These are phyloP conservation scores for Gallinago paraguaiae DNA, from an alignment of 2,113 vertebrate genomes.

Conservation along the genomic window DNA sequence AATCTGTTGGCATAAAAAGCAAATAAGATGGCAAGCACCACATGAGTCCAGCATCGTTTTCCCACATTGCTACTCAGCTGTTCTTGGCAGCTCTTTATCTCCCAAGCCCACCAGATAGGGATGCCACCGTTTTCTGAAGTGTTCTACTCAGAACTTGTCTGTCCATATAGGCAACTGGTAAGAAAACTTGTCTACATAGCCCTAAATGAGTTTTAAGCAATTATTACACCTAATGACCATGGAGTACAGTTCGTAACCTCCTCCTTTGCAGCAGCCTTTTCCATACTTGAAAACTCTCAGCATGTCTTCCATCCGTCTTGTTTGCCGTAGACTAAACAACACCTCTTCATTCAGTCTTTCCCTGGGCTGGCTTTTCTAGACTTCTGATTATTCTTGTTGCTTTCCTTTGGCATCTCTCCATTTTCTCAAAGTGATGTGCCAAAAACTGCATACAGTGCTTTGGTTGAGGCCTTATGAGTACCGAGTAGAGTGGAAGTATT, in stretches of 20 bases:
- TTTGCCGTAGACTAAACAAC: constrained; percentile 6
- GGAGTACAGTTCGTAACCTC: background rate
- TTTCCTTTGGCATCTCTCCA: constrained; percentile 49
- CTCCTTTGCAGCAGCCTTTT: background rate
- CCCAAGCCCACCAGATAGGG: accelerated
- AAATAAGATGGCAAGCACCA: accelerated
- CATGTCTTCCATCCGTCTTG: background rate
- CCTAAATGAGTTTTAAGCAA: background rate
- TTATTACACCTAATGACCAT: accelerated
- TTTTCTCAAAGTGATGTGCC: background rate
- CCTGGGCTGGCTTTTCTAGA: background rate
- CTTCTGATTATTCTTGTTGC: background rate
- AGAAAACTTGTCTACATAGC: background rate
- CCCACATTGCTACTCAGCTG: accelerated
- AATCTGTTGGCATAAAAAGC: accelerated
- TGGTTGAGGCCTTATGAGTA: background rate
- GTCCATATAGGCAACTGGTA: accelerated
- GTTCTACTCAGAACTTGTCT: background rate
- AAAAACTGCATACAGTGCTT: background rate
- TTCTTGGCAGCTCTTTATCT: no score
- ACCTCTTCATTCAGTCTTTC: background rate
- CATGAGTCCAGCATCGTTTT: accelerated
- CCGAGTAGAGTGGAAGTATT: background rate
- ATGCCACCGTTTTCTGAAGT: accelerated
- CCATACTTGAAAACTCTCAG: background rate